These are phyloP conservation scores for Urophycis tenuis DNA, from an alignment of 2,797 vertebrate species.

Conservation along the genomic window DNA sequence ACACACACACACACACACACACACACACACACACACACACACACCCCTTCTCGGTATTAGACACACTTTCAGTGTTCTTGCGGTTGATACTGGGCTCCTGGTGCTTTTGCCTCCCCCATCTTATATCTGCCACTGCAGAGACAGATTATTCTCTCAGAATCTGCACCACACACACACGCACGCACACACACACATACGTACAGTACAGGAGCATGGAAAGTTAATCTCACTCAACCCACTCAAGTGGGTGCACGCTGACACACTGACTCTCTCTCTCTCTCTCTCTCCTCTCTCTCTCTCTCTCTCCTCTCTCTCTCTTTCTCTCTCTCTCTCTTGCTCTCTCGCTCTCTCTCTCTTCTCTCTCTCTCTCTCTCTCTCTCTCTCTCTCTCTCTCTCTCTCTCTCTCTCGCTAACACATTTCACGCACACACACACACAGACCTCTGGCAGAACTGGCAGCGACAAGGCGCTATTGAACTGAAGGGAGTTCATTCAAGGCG, in stretches of 20 bases:
- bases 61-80: background rate
- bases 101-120: background rate
- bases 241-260: background rate
- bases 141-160: background rate
- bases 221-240: conserved; percentile 1
- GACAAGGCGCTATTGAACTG: background rate
- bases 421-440: background rate
- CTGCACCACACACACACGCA: background rate
- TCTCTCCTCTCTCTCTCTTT: background rate
- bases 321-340: background rate
- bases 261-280: background rate
- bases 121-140: conserved; percentile 12
- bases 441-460: background rate
- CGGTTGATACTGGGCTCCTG: background rate
- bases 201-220: background rate
- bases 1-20: conserved; percentile 7
- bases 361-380: background rate
- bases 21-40: conserved; percentile 7
- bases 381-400: background rate
- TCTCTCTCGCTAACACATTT: background rate
- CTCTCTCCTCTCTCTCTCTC: background rate
- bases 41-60: background rate
- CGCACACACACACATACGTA: conserved; percentile 5
- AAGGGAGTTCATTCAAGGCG: conserved; percentile 16
- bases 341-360: background rate